Percentiles rank a stretch among this genome's conserved stretches.
Evolutionary conservation across 2,888 invertebrate genomes (phyloP).

Genomic region (Ennomos fuscantarius): DNA sequence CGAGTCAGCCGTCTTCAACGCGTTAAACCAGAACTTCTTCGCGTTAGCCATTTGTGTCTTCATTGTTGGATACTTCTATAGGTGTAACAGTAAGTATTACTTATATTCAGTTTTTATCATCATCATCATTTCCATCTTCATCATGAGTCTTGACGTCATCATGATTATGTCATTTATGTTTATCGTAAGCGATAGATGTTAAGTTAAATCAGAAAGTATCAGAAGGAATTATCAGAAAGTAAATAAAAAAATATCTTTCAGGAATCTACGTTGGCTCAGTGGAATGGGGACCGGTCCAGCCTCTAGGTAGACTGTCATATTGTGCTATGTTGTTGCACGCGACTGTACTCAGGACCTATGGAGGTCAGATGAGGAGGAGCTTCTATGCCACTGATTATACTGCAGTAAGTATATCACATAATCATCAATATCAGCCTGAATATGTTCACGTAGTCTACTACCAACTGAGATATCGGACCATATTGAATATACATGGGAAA

Average conservation of each 20-base stretch:
- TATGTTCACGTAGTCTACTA: too few relatives aligned
- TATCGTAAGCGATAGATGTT: too few relatives aligned
- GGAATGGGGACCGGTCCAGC: conserved; percentile 79
- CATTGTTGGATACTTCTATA: conserved; percentile 74
- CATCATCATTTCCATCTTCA: too few relatives aligned
- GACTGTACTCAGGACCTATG: conserved; percentile 74
- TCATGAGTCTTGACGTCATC: too few relatives aligned
- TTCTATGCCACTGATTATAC: conserved; percentile 80
- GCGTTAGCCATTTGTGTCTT: conserved; percentile 76
- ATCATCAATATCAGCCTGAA: too few relatives aligned
- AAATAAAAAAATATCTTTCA: conserved; percentile 40
- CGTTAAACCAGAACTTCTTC: conserved; percentile 78
- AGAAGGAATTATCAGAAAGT: too few relatives aligned
- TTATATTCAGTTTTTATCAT: too few relatives aligned
- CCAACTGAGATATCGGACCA: too few relatives aligned
- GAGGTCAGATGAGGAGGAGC: conserved; percentile 76
- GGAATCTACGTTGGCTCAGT: conserved; percentile 71
- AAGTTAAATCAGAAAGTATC: too few relatives aligned
- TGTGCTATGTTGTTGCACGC: conserved; percentile 81
- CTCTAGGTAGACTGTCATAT: conserved; percentile 74
- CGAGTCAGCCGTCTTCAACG: conserved; percentile 75
- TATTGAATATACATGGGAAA: too few relatives aligned
- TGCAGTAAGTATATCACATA: conserved; percentile 71
- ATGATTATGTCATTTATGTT: too few relatives aligned
- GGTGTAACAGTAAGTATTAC: conserved; percentile 67